Conservation (phyloP, 2,113 vertebrate genomes). For the Phaethornis superciliosus region DNA sequence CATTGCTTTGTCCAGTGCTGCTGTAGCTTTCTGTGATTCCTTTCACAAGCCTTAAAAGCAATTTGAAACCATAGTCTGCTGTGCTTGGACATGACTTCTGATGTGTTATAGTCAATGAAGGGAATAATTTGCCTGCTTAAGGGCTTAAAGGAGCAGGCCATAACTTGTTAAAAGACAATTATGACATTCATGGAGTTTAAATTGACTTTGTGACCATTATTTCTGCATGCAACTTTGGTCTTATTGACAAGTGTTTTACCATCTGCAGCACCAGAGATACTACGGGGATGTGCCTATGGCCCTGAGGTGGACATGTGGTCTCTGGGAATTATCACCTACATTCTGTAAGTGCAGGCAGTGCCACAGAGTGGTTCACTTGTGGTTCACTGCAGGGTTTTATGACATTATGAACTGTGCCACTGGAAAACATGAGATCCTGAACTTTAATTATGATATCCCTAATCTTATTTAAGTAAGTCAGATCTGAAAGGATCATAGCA, state of each 20-base stretch:
- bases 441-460: neutral
- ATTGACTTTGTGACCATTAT: neutral
- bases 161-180: neutral
- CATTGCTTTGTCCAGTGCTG: neutral
- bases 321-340: conserved; percentile 89
- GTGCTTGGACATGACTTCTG: neutral
- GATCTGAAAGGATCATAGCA: neutral
- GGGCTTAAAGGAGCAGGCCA: neutral
- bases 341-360: conserved; percentile 81
- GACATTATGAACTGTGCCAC: neutral
- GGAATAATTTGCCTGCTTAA: neutral
- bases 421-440: neutral
- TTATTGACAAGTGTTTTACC: conserved; percentile 42
- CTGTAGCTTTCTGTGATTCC: neutral
- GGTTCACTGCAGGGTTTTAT: neutral
- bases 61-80: neutral
- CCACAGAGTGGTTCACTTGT: neutral
- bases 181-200: rapidly evolving
- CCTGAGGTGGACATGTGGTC: conserved; percentile 94
- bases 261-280: conserved; percentile 85
- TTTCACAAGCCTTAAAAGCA: neutral
- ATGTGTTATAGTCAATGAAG: neutral
- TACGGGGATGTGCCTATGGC: conserved; percentile 86
- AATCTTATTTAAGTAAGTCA: neutral
- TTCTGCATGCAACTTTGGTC: neutral